Percentiles rank a stretch among this genome's conserved stretches.
Evolutionary conservation across 2,888 invertebrate species (phyloP).

Genomic region (Hyalella azteca): DNA sequence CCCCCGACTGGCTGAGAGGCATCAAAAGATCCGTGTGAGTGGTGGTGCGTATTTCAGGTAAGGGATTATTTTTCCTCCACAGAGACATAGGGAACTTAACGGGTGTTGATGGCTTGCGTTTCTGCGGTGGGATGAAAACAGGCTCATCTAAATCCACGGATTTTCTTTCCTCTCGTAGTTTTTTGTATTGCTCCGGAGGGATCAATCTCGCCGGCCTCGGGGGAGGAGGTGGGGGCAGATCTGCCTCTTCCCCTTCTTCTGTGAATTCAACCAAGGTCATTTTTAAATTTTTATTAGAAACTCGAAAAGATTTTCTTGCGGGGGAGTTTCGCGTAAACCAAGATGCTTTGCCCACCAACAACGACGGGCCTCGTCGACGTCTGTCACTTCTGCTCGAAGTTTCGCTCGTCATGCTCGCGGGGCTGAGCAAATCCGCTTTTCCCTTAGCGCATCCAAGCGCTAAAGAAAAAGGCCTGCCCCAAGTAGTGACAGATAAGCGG

Average conservation of each 20-base stretch:
- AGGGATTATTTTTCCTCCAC: slow-evolving; percentile 36
- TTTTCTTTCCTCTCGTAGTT: slow-evolving; percentile 37
- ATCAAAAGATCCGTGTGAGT: slow-evolving; percentile 53
- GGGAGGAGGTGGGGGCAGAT: slow-evolving; percentile 39
- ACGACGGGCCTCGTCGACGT: slow-evolving; percentile 46
- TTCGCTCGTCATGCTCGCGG: slow-evolving; percentile 55
- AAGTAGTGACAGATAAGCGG: slow-evolving; percentile 27
- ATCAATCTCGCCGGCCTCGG: slow-evolving; percentile 43
- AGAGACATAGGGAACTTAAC: slow-evolving; percentile 42
- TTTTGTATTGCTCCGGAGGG: slow-evolving; percentile 47
- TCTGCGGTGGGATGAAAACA: slow-evolving; percentile 55
- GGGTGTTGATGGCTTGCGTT: slow-evolving; percentile 47
- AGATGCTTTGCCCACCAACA: slow-evolving; percentile 48
- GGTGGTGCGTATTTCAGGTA: slow-evolving; percentile 46
- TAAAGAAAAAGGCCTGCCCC: slow-evolving; percentile 48
- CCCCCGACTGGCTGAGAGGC: slow-evolving; percentile 54
- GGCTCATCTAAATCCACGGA: slow-evolving; percentile 33
- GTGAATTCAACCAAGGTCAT: slow-evolving; percentile 1
- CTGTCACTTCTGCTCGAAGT: slow-evolving; percentile 47
- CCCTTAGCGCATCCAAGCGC: slow-evolving; percentile 45
- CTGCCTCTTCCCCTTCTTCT: slow-evolving; percentile 15
- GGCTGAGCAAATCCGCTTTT: slow-evolving; percentile 48
- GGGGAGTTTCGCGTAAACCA: slow-evolving; percentile 52
- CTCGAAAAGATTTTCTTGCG: slow-evolving; percentile 41
- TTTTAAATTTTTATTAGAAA: slow-evolving; percentile 28